Evolutionary conservation across 2,797 vertebrate genomes (phyloP).

Genomic region (Clarias fuscus): DNA sequence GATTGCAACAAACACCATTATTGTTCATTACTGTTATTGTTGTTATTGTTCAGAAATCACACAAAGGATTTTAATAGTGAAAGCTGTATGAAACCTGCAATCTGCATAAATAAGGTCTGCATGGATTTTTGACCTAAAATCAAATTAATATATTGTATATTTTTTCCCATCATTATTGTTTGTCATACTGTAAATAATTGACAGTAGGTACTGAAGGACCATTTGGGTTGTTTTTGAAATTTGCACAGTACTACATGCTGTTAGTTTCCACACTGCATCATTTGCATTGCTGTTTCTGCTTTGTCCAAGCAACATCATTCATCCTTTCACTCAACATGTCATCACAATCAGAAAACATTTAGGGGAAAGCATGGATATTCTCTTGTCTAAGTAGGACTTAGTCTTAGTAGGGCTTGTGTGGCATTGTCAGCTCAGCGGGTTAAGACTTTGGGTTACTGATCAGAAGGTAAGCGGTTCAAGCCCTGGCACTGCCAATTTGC

Average conservation of each 20-base stretch:
- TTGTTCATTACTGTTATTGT: neutral
- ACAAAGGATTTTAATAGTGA: neutral
- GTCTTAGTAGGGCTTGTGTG: too few relatives aligned
- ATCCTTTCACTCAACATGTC: neutral
- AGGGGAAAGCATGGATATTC: neutral
- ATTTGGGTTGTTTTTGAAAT: neutral
- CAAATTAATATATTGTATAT: neutral
- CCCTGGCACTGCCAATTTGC: too few relatives aligned
- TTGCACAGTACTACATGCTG: neutral
- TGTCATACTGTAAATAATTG: neutral
- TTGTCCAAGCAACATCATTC: neutral
- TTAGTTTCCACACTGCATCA: neutral
- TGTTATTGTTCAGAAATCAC: neutral
- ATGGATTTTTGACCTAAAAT: neutral
- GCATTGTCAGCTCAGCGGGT: too few relatives aligned
- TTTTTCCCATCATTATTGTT: neutral
- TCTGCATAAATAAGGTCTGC: neutral
- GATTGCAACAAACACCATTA: neutral
- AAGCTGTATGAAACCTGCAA: neutral
- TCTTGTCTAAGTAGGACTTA: neutral
- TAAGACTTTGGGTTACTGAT: too few relatives aligned
- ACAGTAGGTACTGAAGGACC: neutral
- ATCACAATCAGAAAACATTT: neutral
- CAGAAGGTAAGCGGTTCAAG: too few relatives aligned
- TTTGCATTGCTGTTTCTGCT: neutral